Conservation (phyloP, 2,797 vertebrate species). For the Coranthus polyacanthus region DNA sequence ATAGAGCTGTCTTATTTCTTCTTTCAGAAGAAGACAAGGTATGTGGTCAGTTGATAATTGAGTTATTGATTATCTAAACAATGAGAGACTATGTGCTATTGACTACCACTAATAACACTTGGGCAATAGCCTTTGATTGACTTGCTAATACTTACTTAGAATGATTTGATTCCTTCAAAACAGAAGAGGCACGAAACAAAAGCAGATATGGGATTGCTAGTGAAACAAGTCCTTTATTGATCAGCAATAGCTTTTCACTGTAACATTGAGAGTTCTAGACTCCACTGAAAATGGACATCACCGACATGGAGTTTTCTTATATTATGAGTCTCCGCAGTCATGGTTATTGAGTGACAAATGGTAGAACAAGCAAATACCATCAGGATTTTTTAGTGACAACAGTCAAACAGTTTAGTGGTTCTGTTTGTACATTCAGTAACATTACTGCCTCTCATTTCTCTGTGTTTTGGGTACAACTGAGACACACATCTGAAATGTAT, state of each 20-base stretch:
- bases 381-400: not conserved
- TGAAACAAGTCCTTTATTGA: not conserved
- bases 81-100: constrained; percentile 5
- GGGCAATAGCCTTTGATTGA: constrained; percentile 11
- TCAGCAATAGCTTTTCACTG: not conserved
- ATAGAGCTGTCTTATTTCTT: not conserved
- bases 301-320: not conserved
- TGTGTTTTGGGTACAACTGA: not conserved
- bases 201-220: constrained; percentile 1
- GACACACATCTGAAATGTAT: not conserved
- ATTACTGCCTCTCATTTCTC: constrained; percentile 18
- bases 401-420: not conserved
- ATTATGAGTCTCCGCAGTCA: not conserved
- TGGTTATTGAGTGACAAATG: not conserved
- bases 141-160: constrained; percentile 3
- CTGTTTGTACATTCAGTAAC: not conserved
- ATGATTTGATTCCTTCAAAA: constrained; percentile 13
- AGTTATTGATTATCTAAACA: constrained; percentile 25
- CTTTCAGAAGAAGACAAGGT: not conserved
- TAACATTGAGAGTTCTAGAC: not conserved
- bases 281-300: constrained; percentile 2
- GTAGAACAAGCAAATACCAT: not conserved
- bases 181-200: not conserved
- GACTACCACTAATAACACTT: constrained; percentile 16
- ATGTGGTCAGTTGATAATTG: not conserved